phyloP scores from a whole-genome alignment of 2,113 vertebrate genomes.

The Crotalus helleri region DNA sequence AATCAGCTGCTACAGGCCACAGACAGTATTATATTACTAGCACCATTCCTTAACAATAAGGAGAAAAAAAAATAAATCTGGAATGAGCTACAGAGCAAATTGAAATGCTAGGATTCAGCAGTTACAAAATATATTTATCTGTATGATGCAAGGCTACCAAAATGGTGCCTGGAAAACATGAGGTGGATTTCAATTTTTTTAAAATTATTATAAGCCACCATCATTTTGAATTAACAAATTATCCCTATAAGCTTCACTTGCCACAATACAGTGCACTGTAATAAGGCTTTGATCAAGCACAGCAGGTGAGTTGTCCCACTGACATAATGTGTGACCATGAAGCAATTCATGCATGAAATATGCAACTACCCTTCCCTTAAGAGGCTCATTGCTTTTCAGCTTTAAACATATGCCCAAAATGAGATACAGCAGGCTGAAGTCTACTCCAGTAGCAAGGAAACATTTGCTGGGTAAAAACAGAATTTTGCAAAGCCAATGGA shows the following conservation, averaged over 20 bases:
- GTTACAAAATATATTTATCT: background rate
- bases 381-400: background rate
- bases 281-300: background rate
- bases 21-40: slow-evolving; percentile 37
- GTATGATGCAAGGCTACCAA: background rate
- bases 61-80: background rate
- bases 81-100: slow-evolving; percentile 1
- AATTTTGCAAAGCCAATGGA: background rate
- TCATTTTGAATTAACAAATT: slow-evolving; percentile 11
- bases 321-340: slow-evolving; percentile 1
- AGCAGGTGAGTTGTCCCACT: background rate
- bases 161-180: background rate
- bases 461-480: background rate
- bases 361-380: background rate
- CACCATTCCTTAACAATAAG: slow-evolving; percentile 14
- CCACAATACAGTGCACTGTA: background rate
- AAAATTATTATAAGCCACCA: background rate
- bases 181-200: background rate
- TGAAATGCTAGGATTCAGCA: slow-evolving; percentile 1
- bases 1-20: slow-evolving; percentile 55
- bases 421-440: background rate
- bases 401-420: background rate
- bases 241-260: background rate
- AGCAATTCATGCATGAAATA: slow-evolving; percentile 15
- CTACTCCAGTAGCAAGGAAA: background rate